A percentile compares a stretch with the other conserved stretches of the same genome.
These are phyloP conservation scores for Mus musculus DNA, from an alignment of 2,113 vertebrate species.

Conservation along the genomic window DNA sequence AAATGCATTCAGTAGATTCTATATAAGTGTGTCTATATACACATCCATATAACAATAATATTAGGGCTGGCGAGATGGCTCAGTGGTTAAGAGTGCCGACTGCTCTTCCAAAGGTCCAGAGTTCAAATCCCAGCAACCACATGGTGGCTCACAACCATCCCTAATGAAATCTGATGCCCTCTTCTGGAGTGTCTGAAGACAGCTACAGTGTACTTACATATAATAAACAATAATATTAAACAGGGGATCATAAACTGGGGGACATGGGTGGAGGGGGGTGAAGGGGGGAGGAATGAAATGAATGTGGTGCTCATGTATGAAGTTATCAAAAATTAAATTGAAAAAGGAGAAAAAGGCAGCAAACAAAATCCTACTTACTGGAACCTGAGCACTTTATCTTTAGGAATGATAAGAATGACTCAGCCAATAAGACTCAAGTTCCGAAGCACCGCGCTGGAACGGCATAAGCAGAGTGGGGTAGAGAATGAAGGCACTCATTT, in stretches of 20 bases:
- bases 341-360: background rate
- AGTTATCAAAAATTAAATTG: background rate
- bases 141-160: no score
- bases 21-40: background rate
- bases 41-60: background rate
- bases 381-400: background rate
- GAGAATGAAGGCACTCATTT: background rate
- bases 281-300: background rate
- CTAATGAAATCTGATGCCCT: no score
- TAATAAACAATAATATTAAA: background rate
- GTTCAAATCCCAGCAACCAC: no score
- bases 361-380: background rate
- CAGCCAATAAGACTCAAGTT: slow-evolving; percentile 15
- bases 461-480: background rate
- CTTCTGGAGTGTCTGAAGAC: no score
- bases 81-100: no score
- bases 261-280: background rate
- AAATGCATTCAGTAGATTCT: background rate
- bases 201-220: no score
- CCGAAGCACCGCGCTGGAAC: background rate
- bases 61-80: background rate
- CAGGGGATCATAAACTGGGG: background rate
- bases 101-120: no score
- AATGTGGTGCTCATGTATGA: background rate
- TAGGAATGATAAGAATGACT: slow-evolving; percentile 8